phyloP scores from a whole-genome alignment of 2,888 invertebrate species.

The Lithophane semibrunnea region DNA sequence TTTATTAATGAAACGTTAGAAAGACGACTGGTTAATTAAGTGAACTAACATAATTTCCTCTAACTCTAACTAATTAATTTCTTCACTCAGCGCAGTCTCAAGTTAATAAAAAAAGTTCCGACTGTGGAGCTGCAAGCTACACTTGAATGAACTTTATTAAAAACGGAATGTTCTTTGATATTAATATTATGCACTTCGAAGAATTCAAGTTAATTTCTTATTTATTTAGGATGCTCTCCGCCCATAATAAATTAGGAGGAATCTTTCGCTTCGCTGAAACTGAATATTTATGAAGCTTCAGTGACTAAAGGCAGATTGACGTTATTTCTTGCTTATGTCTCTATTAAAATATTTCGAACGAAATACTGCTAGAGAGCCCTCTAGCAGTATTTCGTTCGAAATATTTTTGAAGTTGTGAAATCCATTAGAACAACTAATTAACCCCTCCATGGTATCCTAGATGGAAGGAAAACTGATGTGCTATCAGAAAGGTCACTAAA shows the following conservation, averaged over 20 bases:
- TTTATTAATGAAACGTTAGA: conserved; percentile 9
- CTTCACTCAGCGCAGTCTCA: conserved; percentile 1
- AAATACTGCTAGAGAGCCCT: not conserved
- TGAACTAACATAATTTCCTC: not conserved
- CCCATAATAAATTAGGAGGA: conserved; percentile 32
- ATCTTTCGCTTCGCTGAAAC: conserved; percentile 19
- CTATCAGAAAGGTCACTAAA: not conserved
- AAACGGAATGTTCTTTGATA: not conserved
- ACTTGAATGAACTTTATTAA: conserved; percentile 5
- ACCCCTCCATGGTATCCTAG: too few species aligned
- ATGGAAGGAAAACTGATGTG: not conserved
- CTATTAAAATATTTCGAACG: conserved; percentile 12
- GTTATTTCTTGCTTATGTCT: conserved; percentile 5
- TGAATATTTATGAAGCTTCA: conserved; percentile 48
- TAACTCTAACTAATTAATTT: not conserved
- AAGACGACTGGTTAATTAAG: not conserved
- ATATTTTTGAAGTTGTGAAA: not conserved
- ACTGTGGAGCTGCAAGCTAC: not conserved
- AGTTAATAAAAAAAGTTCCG: not conserved
- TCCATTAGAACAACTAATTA: not conserved
- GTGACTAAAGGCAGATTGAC: not conserved
- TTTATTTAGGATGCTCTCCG: conserved; percentile 21
- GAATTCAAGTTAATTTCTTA: conserved; percentile 5
- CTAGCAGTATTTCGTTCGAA: too few species aligned
- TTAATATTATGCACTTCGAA: conserved; percentile 34